A percentile compares a stretch with the other conserved stretches of the same genome.
phyloP scores from a whole-genome alignment of 2,113 vertebrate genomes.

The Chelonoidis abingdonii region DNA sequence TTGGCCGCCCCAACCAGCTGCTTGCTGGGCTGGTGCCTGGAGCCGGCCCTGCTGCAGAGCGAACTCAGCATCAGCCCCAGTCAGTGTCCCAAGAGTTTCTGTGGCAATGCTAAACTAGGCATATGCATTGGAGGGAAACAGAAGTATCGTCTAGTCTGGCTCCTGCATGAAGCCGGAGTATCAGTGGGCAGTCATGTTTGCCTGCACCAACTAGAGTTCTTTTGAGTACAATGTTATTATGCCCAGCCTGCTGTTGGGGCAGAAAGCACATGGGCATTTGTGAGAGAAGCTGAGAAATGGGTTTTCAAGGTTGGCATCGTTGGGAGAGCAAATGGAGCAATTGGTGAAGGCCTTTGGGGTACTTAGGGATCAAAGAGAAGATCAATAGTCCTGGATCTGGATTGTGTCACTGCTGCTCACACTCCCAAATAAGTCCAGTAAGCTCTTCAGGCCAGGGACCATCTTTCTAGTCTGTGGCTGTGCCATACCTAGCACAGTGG shows the following conservation, averaged over 20 bases:
- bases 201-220: background rate
- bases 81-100: background rate
- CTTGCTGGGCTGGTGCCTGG: too few relatives aligned
- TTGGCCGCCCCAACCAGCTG: too few relatives aligned
- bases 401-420: background rate
- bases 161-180: background rate
- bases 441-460: background rate
- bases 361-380: background rate
- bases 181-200: background rate
- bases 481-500: background rate
- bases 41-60: too few relatives aligned
- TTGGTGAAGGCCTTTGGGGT: fast-evolving
- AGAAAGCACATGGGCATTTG: background rate
- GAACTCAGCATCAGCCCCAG: background rate
- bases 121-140: background rate
- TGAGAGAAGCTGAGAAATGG: background rate
- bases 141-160: background rate
- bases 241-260: background rate
- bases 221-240: background rate
- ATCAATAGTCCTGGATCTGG: background rate
- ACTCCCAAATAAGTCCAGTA: background rate
- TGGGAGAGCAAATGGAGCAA: background rate
- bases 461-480: background rate
- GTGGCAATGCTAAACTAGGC: background rate
- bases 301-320: background rate